These are phyloP conservation scores for Sparus aurata DNA, from an alignment of 2,797 vertebrate genomes.

Conservation along the genomic window DNA sequence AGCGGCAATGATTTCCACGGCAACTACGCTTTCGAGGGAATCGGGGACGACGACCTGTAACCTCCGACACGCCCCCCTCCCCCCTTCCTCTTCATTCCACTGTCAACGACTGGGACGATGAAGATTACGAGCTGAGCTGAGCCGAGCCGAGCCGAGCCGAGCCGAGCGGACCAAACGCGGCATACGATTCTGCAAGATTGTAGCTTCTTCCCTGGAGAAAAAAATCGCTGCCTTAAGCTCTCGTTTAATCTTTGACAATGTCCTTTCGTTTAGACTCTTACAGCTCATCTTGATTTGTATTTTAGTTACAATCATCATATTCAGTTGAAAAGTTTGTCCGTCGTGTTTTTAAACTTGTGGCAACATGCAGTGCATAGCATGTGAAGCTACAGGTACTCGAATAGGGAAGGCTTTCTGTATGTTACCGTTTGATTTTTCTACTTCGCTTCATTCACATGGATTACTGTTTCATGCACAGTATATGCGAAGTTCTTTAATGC, in stretches of 20 bases:
- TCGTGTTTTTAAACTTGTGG: conserved; percentile 21
- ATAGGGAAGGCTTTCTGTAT: conserved; percentile 20
- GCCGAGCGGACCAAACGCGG: conserved; percentile 50
- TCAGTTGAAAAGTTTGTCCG: conserved; percentile 26
- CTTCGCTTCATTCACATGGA: conserved; percentile 27
- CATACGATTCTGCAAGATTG: conserved; percentile 80
- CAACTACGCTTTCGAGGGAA: conserved; percentile 99
- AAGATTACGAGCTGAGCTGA: conserved; percentile 74
- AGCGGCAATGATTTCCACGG: conserved; percentile 94
- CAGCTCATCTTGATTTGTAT: conserved; percentile 40
- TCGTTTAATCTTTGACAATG: conserved; percentile 57
- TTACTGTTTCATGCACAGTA: conserved; percentile 4
- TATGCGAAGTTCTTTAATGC: conserved; percentile 14
- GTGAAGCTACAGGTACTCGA: conserved; percentile 41
- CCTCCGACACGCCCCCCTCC: background rate
- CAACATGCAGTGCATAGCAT: conserved; percentile 35
- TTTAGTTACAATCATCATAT: conserved; percentile 44
- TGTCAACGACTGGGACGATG: conserved; percentile 57
- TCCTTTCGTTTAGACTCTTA: conserved; percentile 43
- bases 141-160: conserved; percentile 70
- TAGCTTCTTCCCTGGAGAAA: conserved; percentile 74
- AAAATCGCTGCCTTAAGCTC: conserved; percentile 76
- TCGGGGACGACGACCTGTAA: conserved; percentile 98
- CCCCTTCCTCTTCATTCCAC: conserved; percentile 55
- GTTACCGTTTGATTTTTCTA: conserved; percentile 16